Evolutionary conservation across 2,888 invertebrate genomes (phyloP).

Genomic region (Macrosiphum euphorbiae): DNA sequence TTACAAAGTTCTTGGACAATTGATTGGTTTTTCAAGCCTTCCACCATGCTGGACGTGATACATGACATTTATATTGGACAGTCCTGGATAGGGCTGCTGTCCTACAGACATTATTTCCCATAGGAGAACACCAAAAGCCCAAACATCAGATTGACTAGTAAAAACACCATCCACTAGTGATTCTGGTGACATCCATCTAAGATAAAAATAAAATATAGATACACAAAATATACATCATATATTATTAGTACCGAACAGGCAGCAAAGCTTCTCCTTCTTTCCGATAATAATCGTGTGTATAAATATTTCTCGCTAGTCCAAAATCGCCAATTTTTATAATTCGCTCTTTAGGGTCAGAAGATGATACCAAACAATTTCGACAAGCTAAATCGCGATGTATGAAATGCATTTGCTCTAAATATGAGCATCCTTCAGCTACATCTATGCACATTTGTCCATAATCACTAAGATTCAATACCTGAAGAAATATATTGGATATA

Average conservation of each 20-base stretch:
- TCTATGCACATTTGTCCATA: conserved; percentile 94
- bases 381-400: conserved; percentile 97
- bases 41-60: conserved; percentile 91
- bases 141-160: conserved; percentile 96
- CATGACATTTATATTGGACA: conserved; percentile 92
- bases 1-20: conserved; percentile 86
- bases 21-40: conserved; percentile 82
- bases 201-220: conserved; percentile 12
- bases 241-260: conserved; percentile 79
- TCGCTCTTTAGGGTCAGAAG: conserved; percentile 76
- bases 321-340: conserved; percentile 98
- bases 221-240: background rate
- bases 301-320: conserved; percentile 95
- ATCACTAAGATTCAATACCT: conserved; percentile 80
- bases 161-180: conserved; percentile 96
- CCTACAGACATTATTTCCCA: conserved; percentile 98
- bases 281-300: conserved; percentile 97
- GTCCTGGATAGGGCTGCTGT: conserved; percentile 95
- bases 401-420: conserved; percentile 96
- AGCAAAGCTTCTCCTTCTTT: conserved; percentile 92
- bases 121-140: conserved; percentile 93
- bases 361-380: conserved; percentile 93
- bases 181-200: conserved; percentile 96
- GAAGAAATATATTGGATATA: background rate
- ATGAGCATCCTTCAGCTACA: conserved; percentile 94